Percentiles rank a stretch among this genome's conserved stretches.
These are phyloP conservation scores for Metacarcinus magister DNA, from an alignment of 2,888 invertebrate genomes.

Conservation along the genomic window DNA sequence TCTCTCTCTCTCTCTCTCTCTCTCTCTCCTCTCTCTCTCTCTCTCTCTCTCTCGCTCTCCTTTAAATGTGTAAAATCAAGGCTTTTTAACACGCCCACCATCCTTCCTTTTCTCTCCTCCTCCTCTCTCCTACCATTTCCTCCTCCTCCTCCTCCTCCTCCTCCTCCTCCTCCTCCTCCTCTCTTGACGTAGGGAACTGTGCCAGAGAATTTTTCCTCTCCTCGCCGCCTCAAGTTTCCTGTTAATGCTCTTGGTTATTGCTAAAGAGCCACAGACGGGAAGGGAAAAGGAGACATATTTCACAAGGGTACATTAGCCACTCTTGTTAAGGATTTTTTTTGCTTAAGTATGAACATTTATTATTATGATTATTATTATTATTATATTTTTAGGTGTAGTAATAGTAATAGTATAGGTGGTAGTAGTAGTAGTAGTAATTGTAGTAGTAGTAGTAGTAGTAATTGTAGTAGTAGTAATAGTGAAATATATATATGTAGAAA, in stretches of 20 bases:
- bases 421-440: no score
- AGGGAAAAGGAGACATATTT: background rate
- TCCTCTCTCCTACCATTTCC: constrained; percentile 6
- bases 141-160: constrained; percentile 8
- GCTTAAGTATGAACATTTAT: background rate
- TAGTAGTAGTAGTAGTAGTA: background rate
- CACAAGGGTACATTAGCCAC: background rate
- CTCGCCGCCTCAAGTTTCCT: constrained; percentile 36
- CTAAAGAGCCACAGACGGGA: constrained; percentile 5
- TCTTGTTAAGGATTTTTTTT: background rate
- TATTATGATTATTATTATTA: background rate
- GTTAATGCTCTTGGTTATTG: constrained; percentile 5
- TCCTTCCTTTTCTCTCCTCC: background rate
- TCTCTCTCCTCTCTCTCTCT: background rate
- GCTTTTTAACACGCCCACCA: constrained; percentile 34
- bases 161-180: background rate
- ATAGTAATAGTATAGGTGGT: no score
- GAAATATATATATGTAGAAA: background rate
- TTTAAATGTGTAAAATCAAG: constrained; percentile 11
- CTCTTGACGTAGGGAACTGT: constrained; percentile 45
- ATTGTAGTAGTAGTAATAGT: background rate
- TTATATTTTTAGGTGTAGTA: no score
- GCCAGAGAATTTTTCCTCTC: constrained; percentile 36
- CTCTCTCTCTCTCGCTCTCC: background rate
- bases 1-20: background rate